Base-by-base conservation (phyloP, 2,797 vertebrate species). In the Meriones psammophilus region DNA sequence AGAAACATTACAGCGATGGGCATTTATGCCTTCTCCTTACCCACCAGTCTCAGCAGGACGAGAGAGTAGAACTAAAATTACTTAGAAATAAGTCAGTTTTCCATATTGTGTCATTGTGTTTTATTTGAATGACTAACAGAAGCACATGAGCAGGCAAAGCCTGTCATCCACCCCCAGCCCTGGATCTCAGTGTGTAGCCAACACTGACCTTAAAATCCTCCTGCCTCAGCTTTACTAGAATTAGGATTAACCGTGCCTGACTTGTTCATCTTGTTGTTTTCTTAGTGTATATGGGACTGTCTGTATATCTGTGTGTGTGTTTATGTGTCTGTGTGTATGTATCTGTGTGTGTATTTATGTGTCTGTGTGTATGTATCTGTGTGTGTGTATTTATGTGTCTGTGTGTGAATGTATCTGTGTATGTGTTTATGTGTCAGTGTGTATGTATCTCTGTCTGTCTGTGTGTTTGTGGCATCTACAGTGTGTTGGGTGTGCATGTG, bases 61-160 rank as follows among this genome's bases (percentile, higher is more conserved):
- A 81, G 73, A 36, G 42, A 46, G 8, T 79, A 88, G 69, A 78
- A 36, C 26, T n/a, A 80, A 62, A 69, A 62, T 3, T 39, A 94
- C 14, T 93, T 83, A 78, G 89, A 93, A 95, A 66, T 39, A 69
- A 18, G 46, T 68, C 4, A 42, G 7, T 56, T 90, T 91, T 69
- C 54, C 15, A 58, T 58, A 18, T 18, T 76, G 73, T 42, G 39
- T 76, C 73, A 28, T 46, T 39, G 4, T 46, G 88, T 90, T 68
- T 80, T 22, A 33, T 14, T 76, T 93, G n/a, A 71, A 71, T 78
- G 42, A 58, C 26, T 87, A 74, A 91, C 20, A 78, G 73, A 92
- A 62, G 15, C 28, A 42, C 8, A 18, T 64, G 85, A 64, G 66
- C 42, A 74, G 60, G 56, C 66, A 85, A 91, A 20, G 42, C 73